Evolutionary conservation across 2,888 invertebrate genomes (phyloP), one percentile per base, ranked within the genome.

Genomic region (Aelia acuminata): DNA sequence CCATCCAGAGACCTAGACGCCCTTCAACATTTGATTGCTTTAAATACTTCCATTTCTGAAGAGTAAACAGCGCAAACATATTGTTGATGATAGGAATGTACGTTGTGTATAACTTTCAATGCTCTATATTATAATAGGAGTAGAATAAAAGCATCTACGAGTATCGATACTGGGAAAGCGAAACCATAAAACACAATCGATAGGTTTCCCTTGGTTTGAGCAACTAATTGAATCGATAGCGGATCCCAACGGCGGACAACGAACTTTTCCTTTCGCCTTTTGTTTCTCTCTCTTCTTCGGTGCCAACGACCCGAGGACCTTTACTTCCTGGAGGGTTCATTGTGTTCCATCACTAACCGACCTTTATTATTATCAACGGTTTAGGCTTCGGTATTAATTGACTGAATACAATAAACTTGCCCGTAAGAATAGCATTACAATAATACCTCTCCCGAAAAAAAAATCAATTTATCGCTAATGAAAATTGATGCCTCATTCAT

Each of bases 261-360:
- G 75, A 75, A 75, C 75, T 75, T 39, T 39, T 39, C 35, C 75
- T 75, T 75, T 75, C 75, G 75, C 75, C 75, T 75, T 75, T 39
- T 75, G 18, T 70, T 5, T n/a, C 35, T 35, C 35, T 70, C 70
- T 75, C 3, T 7, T 39, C 75, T 39, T 57, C 13, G 18, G 15
- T 15, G 57, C 26, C 57, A 39, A 39, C 75, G 75, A 75, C 39
- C 75, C 15, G 35, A 39, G 75, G 39, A 39, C 5, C 75, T 75
- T 39, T 75, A 39, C 75, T 75, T 22, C 70, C 22, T 3, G 22
- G 75, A 39, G 75, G 20, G 39, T 75, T 10, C 57, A 57, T 57
- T 57, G 57, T 57, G 26, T 26, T 31, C 26, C 26, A 31, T 26
- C 57, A 11, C 1, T 26, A 15, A 57, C 26, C 26, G 57, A 26